phyloP scores from a whole-genome alignment of 2,888 invertebrate species.

The Euzetes globulus region DNA sequence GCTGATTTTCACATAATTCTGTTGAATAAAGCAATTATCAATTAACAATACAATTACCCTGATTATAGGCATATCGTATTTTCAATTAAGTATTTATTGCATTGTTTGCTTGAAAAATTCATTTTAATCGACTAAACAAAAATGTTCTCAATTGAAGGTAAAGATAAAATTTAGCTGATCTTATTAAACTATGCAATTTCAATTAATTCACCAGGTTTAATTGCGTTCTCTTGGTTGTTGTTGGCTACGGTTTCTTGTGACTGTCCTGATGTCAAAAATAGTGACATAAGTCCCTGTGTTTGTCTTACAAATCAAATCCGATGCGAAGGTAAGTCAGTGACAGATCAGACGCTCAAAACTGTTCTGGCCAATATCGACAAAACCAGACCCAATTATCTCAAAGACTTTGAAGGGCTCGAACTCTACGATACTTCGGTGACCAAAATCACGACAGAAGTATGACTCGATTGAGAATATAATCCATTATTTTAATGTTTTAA shows the following conservation, averaged over 20 bases:
- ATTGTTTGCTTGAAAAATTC: no score
- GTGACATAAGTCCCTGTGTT: conserved; percentile 25
- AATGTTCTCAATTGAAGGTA: neutral
- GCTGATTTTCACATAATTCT: no score
- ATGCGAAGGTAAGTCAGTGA: conserved; percentile 11
- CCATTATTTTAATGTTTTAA: neutral
- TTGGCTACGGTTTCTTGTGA: neutral
- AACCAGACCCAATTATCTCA: neutral
- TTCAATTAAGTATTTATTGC: no score
- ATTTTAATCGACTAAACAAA: no score
- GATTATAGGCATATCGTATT: no score
- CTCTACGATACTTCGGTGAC: neutral
- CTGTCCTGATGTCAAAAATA: conserved; percentile 6
- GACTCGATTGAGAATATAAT: neutral
- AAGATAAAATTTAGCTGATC: neutral
- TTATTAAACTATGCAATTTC: neutral
- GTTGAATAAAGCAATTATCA: no score
- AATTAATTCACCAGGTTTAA: neutral
- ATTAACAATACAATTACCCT: no score
- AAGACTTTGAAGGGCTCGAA: conserved; percentile 5
- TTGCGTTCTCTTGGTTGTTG: neutral
- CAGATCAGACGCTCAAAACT: neutral
- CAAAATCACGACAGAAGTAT: neutral
- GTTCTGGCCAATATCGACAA: conserved; percentile 4
- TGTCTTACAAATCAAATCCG: conserved; percentile 9